Percentiles rank a stretch among this genome's conserved stretches.
These are phyloP conservation scores for Coracias cyanogaster DNA, from an alignment of 2,797 vertebrate species.

Conservation along the genomic window DNA sequence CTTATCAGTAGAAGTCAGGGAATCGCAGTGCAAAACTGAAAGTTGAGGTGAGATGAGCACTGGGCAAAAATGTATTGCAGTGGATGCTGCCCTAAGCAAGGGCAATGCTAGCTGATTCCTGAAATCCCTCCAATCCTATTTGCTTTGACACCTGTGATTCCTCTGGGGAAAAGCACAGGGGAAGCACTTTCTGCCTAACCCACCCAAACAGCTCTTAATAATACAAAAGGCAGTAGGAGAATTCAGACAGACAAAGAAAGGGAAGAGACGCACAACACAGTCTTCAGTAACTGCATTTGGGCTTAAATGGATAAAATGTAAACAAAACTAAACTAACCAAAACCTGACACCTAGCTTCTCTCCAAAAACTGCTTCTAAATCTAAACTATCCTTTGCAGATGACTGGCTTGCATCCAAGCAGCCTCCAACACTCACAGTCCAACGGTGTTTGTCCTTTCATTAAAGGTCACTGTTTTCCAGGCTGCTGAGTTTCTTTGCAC, in stretches of 20 bases:
- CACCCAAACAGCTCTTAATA: slow-evolving; percentile 2
- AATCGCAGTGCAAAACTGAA: background rate
- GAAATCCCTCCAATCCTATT: slow-evolving; percentile 22
- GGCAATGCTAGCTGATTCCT: background rate
- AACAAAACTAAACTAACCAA: background rate
- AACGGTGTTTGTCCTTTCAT: slow-evolving; percentile 22
- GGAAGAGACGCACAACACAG: background rate
- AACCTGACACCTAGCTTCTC: background rate
- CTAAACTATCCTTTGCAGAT: slow-evolving; percentile 1
- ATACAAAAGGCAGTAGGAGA: background rate
- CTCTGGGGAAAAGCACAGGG: background rate
- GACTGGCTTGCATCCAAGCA: slow-evolving; percentile 47
- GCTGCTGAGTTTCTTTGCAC: slow-evolving; percentile 29
- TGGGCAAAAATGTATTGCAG: background rate
- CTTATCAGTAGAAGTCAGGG: background rate
- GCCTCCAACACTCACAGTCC: background rate
- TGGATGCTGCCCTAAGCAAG: background rate
- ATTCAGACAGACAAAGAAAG: background rate
- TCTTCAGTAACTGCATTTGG: background rate
- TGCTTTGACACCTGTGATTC: slow-evolving; percentile 13
- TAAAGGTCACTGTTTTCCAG: slow-evolving; percentile 61
- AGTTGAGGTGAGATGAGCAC: background rate
- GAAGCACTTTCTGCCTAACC: slow-evolving; percentile 14
- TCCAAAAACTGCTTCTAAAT: slow-evolving; percentile 21
- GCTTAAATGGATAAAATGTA: background rate